Evolutionary conservation across 2,888 invertebrate genomes (phyloP).

Genomic region (Odontocolon sp.): DNA sequence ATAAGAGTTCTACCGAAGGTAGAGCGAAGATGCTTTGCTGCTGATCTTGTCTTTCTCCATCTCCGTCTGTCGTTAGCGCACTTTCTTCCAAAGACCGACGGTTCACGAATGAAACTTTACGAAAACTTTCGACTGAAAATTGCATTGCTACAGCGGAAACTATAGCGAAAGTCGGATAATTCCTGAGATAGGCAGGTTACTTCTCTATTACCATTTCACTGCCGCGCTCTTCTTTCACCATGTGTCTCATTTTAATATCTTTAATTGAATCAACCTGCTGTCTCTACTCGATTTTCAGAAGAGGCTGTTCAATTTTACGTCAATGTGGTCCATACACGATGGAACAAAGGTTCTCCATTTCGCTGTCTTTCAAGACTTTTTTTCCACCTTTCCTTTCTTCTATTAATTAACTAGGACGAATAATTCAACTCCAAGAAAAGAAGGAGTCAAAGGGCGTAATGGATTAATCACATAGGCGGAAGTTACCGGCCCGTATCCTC

Average conservation of each 20-base stretch:
- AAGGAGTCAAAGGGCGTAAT: conserved; percentile 46
- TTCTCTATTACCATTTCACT: not conserved
- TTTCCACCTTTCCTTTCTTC: not conserved
- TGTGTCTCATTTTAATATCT: conserved; percentile 53
- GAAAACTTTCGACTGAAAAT: conserved; percentile 39
- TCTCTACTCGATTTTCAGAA: not conserved
- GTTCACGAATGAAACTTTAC: conserved; percentile 35
- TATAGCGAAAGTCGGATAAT: conserved; percentile 25
- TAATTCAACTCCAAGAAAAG: conserved; percentile 35
- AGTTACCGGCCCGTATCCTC: not conserved
- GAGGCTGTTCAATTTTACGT: conserved; percentile 4
- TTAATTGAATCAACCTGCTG: conserved; percentile 47
- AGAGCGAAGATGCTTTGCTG: not conserved
- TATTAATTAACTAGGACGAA: not conserved
- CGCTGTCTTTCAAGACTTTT: conserved; percentile 30
- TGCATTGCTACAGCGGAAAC: conserved; percentile 3
- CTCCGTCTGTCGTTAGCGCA: conserved; percentile 5
- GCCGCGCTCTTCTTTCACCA: conserved; percentile 2
- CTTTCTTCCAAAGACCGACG: conserved; percentile 6
- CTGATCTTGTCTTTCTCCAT: not conserved
- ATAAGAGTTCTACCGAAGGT: not conserved
- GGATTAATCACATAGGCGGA: conserved; percentile 31
- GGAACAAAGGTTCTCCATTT: not conserved
- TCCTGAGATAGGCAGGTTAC: conserved; percentile 33
- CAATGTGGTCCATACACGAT: not conserved